Base-by-base conservation (phyloP, 1,140 invertebrate genomes). In the Drosophila ogumai region DNA sequence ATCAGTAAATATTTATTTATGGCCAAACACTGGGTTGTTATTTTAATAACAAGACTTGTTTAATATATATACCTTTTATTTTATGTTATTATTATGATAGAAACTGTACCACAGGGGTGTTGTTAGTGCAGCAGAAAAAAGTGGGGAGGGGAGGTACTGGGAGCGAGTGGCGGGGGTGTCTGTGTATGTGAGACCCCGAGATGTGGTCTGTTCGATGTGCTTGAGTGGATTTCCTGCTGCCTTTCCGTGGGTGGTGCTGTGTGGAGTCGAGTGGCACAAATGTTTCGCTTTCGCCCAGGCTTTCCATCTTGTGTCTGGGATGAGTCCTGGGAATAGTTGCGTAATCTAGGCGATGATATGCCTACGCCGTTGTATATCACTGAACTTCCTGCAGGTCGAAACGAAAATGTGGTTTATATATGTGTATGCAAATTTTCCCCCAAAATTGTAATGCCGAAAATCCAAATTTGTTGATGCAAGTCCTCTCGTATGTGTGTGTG, bases 341-440 rank as follows among this genome's bases (percentile, higher is more conserved):
- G 86, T 90, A 88, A 88, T 88, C 85, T 84, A 85, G 81, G 84
- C 77, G 82, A 86, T 85, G 82, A 86, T 86, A 81, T 86, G 74
- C 78, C 60, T 78, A 75, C 58, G 65, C 81, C 61, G 73, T 84
- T 85, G 73, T 85, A 77, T 52, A 61, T 64, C 32, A 68, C 32
- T 60, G 28, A 59, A 43, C 68, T 72, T 72, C 19, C 68, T 59
- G 68, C 52, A 71, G 68, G 68, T 72, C 52, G 58, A 72, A 31
- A 38, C 50, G 44, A 58, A 54, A 38, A 44, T 72, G 55, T 72
- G 68, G 66, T 65, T 67, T 67, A 57, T 12, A 19, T 44, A 44
- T 17, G 13, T 28, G 36, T 46, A 74, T 74, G 69, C 71, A 63
- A 74, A 74, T 74, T 63, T 60, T 8, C 31, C 32, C 28, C 28